Base-by-base conservation (phyloP, 1,140 invertebrate species). In the Bursaphelenchus mucronatus region DNA sequence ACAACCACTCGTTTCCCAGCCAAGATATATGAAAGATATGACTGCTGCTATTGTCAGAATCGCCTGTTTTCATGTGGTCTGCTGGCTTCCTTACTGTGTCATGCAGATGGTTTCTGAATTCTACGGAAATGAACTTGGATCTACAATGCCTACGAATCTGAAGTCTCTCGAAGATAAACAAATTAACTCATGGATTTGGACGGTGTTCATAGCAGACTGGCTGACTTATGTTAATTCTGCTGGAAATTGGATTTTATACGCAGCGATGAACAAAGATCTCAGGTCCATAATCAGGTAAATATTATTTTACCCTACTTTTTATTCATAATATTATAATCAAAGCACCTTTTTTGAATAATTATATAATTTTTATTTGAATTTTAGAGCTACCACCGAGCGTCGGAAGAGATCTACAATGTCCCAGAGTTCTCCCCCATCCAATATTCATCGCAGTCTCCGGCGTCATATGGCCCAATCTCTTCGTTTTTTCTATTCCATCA, bases 181-280 rank as follows among this genome's bases (percentile, higher is more conserved):
- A 76, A 47, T 44, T 46, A 19, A 40, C 8, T 44, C 39, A 54
- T 56, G 63, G 17, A 43, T 46, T 13, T 79, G 76, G 73, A 10
- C 76, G 13, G 69, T 69, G 6, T 79, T 79, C 44, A 50, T 66
- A 13, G 79, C 69, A 17, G 67, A 80, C 44, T 77, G 70, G 73
- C 61, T 79, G 9, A 80, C 79, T 15, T 79, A 80, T 53, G 66
- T 63, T 7, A 76, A 80, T 61, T 79, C 76, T 5, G 73, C 76
- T 15, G 68, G 78, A 3, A 69, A 79, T 64, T 79, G 79, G 79
- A 66, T 79, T 44, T 79, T 81, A 49, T 79, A 79, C 65, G 79
- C 79, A 21, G 76, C 71, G 3, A 75, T 79, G 69, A 79, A 79
- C 49, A 50, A 71, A 52, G 76, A 79, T 50, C 66, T 79, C 40